These are phyloP conservation scores for Acanthosepion esculentum DNA, from an alignment of 2,888 invertebrate species.

Conservation along the genomic window DNA sequence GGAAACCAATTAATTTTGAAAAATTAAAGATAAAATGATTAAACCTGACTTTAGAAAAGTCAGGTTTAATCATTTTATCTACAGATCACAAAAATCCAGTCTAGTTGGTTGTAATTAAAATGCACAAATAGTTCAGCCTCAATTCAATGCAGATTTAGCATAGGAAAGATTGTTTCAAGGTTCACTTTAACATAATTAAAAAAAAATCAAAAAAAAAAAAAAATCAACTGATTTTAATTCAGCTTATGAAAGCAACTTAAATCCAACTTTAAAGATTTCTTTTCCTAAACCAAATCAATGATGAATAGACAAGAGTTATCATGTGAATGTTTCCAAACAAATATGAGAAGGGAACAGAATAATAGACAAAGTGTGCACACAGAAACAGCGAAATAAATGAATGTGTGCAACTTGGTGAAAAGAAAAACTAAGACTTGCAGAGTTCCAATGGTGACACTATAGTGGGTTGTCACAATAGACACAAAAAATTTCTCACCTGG, in stretches of 20 bases:
- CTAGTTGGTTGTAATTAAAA: background rate
- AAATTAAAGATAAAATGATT: background rate
- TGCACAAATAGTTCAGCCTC: background rate
- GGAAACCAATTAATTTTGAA: background rate
- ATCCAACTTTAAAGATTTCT: background rate
- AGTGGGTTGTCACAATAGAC: slow-evolving; percentile 45
- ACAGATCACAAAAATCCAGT: background rate
- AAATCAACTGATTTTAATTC: background rate
- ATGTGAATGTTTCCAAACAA: background rate
- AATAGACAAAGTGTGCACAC: background rate
- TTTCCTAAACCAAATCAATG: background rate
- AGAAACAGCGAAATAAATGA: background rate
- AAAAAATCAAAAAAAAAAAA: background rate
- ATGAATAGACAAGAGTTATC: background rate
- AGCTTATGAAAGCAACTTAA: background rate
- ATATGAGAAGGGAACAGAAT: background rate
- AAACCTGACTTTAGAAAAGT: background rate
- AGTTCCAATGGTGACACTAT: slow-evolving; percentile 43
- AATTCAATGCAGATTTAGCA: background rate
- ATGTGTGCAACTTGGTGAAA: background rate
- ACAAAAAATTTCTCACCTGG: slow-evolving; percentile 47
- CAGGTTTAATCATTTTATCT: background rate
- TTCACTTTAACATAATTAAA: background rate
- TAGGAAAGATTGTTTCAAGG: background rate
- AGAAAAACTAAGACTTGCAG: slow-evolving; percentile 41